phyloP scores from a whole-genome alignment of 2,113 vertebrate species.

The Archilochus colubris region DNA sequence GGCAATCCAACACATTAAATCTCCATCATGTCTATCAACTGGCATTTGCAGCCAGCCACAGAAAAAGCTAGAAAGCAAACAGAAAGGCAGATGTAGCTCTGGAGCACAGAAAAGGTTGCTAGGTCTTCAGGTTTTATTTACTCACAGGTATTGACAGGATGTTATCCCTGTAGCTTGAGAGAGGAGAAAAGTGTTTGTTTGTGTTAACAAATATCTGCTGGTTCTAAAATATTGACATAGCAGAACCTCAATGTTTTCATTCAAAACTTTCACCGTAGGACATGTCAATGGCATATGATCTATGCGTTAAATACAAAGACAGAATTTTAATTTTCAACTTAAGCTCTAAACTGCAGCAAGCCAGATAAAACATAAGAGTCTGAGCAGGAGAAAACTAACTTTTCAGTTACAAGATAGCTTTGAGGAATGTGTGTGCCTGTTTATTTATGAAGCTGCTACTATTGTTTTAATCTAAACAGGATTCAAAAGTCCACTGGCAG shows the following conservation, averaged over 20 bases:
- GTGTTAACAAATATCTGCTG: conserved; percentile 39
- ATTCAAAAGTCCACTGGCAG: conserved; percentile 75
- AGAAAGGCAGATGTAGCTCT: conserved; percentile 15
- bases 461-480: conserved; percentile 81
- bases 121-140: conserved; percentile 13
- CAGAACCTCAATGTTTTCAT: conserved; percentile 46
- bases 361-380: conserved; percentile 43
- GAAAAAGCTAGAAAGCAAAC: conserved; percentile 22
- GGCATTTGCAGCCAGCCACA: neutral
- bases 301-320: conserved; percentile 43
- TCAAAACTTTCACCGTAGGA: neutral
- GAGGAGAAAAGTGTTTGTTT: conserved; percentile 6
- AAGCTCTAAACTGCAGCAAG: neutral
- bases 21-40: neutral
- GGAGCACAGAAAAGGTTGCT: neutral
- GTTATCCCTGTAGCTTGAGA: neutral
- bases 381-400: conserved; percentile 40
- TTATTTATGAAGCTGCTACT: conserved; percentile 75
- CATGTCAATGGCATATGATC: conserved; percentile 13
- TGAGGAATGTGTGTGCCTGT: conserved; percentile 54
- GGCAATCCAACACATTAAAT: neutral
- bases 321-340: neutral
- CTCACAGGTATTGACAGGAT: neutral
- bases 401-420: conserved; percentile 46
- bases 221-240: conserved; percentile 37